Base-by-base conservation (phyloP, 2,113 vertebrate species). In the Sterrhoptilus dennistouni region DNA sequence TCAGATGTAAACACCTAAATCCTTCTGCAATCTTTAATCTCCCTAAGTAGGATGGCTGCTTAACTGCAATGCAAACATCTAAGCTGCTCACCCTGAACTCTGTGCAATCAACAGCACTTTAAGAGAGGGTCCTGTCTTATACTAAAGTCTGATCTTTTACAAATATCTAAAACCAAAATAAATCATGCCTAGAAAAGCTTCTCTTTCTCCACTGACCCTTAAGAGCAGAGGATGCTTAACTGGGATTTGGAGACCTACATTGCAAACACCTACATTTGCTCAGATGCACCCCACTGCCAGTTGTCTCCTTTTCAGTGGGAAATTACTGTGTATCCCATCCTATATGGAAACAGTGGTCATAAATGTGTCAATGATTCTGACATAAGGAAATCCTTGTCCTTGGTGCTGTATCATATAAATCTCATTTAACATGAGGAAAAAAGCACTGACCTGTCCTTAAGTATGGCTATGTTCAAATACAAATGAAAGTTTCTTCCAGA, bases 1-100 rank as follows among this genome's bases (percentile, higher is more conserved):
- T 87, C 72, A 92, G 56, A 56, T 49, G 25, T 52, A 93, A 95
- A 93, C 21, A 86, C 83, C 44, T 68, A 95, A 86, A 95, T 78
- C 13, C 27, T 92, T 61, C 68, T 47, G 23, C 42, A 81, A 1
- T 69, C 25, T 87, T 85, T 77, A 61, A 45, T 77, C 10, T 76
- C 53, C 23, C 14, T n/a, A 38, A 64, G 25, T 18, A 80, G 20
- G 1, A 49, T 23, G 45, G 47, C 8, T 56, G 4, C 36, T 81
- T 60, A 75, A 78, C 53, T 88, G 68, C 36, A 56, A n/a, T 17
- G 44, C 33, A 77, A 70, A 74, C 14, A 66, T 59, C 50, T 59
- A 16, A 88, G 59, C 18, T 60, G 52, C 14, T 92, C 38, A 28
- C 25, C 5, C 83, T n/a, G 42, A 89, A 81, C 3, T 33, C 53